Base-by-base conservation (phyloP, 2,797 vertebrate species). In the Saxicola maurus region DNA sequence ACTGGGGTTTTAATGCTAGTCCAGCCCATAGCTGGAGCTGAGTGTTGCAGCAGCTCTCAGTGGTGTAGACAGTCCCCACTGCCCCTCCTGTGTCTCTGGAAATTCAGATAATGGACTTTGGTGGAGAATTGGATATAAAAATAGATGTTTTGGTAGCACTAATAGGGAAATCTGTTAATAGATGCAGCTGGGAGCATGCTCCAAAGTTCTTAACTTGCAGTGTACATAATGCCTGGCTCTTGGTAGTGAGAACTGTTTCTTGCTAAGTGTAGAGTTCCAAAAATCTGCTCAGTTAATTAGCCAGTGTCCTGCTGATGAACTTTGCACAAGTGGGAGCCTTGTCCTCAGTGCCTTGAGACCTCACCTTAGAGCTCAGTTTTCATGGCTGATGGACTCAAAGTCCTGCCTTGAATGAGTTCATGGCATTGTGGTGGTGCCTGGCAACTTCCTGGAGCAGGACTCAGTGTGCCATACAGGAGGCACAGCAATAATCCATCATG, bases 231-330 rank as follows among this genome's bases (percentile, higher is more conserved):
- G 57, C 52, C 57, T 46, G 60, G 27, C 59, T 73, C 62, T 57
- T 71, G 7, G 42, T 48, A 55, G 75, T 37, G 75, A 82, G 65
- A 88, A 55, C 71, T 60, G 3, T 90, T 91, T 77, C 75, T 66
- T 91, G 92, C 51, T 79, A 90, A 91, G 82, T 61, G 83, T 59
- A 51, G 62, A 82, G 83, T 92, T 96, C 91, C 94, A 93, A 85
- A 93, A 93, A 89, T 38, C 75, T 35, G 72, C 94, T 87, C 89
- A 78, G 95, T 95, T 96, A 94, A 94, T 95, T 95, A 95, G 94
- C 86, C 88, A 2, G 0, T 92, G 91, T 96, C 90, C 91, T 89
- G 66, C 79, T 90, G 92, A 68, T 94, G 92, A 95, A 89, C 91
- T 94, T 95, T 87, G 87, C 91, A 91, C 74, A 80, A 84, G 40